Conservation (phyloP, 2,888 invertebrate genomes). For the Sepioteuthis lessoniana region DNA sequence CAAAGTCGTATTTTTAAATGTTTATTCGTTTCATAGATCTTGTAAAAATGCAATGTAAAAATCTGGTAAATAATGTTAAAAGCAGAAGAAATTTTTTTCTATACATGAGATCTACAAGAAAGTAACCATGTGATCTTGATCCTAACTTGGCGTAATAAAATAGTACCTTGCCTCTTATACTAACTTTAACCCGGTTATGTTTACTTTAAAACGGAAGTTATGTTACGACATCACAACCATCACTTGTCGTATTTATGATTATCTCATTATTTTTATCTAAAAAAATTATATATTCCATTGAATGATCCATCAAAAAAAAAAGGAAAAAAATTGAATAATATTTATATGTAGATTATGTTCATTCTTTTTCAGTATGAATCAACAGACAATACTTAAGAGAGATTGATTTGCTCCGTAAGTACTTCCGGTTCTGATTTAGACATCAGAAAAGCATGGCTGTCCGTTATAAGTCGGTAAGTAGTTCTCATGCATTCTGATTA, state of each 20-base stretch:
- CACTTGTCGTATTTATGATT: neutral
- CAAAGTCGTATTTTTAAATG: too few species aligned
- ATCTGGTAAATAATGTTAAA: too few species aligned
- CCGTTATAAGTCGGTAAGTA: neutral
- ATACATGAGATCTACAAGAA: too few species aligned
- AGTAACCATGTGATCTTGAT: neutral
- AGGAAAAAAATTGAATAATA: neutral
- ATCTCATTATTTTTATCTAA: neutral
- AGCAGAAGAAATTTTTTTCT: too few species aligned
- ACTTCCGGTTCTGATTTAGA: constrained; percentile 11
- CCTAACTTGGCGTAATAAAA: neutral
- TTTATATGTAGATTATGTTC: neutral
- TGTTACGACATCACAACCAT: neutral
- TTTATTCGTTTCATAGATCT: too few species aligned
- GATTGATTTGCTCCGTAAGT: neutral
- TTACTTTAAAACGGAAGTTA: constrained; percentile 33
- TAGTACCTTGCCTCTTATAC: neutral
- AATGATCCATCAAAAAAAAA: neutral
- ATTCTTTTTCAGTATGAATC: neutral
- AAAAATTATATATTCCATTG: too few species aligned
- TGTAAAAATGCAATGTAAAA: too few species aligned
- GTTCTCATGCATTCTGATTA: neutral
- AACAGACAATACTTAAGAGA: neutral
- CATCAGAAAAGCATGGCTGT: neutral
- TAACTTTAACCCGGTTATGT: neutral